These are phyloP conservation scores for Gisinianus flammeolus DNA, from an alignment of 2,888 invertebrate genomes.

Conservation along the genomic window DNA sequence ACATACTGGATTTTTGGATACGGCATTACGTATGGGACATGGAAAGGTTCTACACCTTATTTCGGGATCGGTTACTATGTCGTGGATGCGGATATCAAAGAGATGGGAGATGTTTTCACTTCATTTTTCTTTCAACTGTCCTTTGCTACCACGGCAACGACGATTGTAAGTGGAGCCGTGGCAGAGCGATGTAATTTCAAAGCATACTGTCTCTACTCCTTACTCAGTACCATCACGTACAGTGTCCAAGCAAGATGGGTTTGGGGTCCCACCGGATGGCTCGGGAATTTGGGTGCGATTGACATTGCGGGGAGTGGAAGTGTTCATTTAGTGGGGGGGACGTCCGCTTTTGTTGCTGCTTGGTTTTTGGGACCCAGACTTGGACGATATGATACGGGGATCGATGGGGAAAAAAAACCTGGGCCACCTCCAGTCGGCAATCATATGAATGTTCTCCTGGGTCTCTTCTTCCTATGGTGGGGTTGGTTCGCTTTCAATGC, in stretches of 20 bases:
- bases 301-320: constrained; percentile 62
- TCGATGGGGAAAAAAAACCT: not conserved
- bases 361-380: constrained; percentile 66
- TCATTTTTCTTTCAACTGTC: constrained; percentile 89
- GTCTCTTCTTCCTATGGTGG: constrained; percentile 93
- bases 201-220: constrained; percentile 62
- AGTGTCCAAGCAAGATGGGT: constrained; percentile 62
- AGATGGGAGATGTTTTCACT: constrained; percentile 76
- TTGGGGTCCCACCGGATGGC: constrained; percentile 60
- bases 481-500: constrained; percentile 96
- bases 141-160: constrained; percentile 88
- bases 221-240: constrained; percentile 62
- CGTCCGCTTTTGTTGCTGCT: constrained; percentile 79
- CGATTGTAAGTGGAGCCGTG: constrained; percentile 89
- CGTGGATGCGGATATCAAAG: constrained; percentile 59
- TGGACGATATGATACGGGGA: constrained; percentile 61
- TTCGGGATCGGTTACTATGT: constrained; percentile 62
- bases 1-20: constrained; percentile 64
- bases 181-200: constrained; percentile 73
- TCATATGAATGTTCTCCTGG: constrained; percentile 83
- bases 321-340: constrained; percentile 63
- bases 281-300: constrained; percentile 61
- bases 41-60: constrained; percentile 60
- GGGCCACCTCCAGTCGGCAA: constrained; percentile 60
- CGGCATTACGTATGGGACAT: constrained; percentile 59